A percentile compares a stretch with the other conserved stretches of the same genome.
Conservation (phyloP, 2,797 vertebrate species). For the Percopsis omiscomaycus region DNA sequence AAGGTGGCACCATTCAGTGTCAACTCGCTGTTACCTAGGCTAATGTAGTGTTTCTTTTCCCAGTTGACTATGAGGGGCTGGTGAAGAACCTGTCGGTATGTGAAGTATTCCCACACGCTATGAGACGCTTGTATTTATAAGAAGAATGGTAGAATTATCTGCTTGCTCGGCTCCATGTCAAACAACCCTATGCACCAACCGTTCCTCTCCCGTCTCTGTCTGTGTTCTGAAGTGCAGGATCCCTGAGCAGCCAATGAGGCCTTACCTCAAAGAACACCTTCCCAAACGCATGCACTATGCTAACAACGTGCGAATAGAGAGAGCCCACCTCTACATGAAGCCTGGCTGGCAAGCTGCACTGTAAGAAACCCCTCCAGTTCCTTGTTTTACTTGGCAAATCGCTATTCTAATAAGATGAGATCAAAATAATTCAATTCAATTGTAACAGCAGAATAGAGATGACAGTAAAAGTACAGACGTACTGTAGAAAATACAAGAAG, state of each 20-base stretch:
- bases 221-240: slow-evolving; percentile 83
- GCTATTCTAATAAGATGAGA: no score
- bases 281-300: slow-evolving; percentile 92
- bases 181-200: slow-evolving; percentile 44
- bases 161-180: slow-evolving; percentile 51
- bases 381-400: no score
- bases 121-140: slow-evolving; percentile 52
- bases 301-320: slow-evolving; percentile 86
- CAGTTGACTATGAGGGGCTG: slow-evolving; percentile 92
- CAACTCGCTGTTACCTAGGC: slow-evolving; percentile 6
- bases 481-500: no score
- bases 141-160: slow-evolving; percentile 55
- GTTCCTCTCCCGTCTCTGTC: slow-evolving; percentile 49
- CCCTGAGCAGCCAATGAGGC: slow-evolving; percentile 83
- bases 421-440: no score
- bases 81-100: slow-evolving; percentile 93
- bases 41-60: slow-evolving; percentile 39
- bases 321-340: slow-evolving; percentile 86
- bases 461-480: no score
- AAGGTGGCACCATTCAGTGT: slow-evolving; percentile 1
- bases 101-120: slow-evolving; percentile 55
- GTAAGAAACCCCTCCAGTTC: slow-evolving; percentile 68
- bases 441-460: no score
- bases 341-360: slow-evolving; percentile 83
- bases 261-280: slow-evolving; percentile 86